Evolutionary conservation across 1,140 invertebrate genomes (phyloP).

Genomic region (Ceratoteleas bidentatus): DNA sequence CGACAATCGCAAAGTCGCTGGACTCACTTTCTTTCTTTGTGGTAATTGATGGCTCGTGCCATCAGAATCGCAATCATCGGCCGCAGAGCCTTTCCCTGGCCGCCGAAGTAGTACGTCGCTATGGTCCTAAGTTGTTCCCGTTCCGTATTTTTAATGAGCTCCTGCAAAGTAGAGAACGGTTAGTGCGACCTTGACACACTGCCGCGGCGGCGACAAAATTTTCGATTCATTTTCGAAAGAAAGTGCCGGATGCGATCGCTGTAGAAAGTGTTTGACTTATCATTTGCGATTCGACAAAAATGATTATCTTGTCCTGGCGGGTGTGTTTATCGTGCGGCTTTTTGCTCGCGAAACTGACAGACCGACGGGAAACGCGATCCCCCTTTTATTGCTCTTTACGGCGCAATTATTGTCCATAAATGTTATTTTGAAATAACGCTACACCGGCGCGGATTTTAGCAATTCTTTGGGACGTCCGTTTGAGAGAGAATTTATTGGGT

Average conservation of each 20-base stretch:
- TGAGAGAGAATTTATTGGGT: no score
- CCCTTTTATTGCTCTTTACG: background rate
- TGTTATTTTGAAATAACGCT: no score
- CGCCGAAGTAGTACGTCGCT: slow-evolving; percentile 97
- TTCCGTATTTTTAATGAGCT: slow-evolving; percentile 88
- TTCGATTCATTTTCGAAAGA: slow-evolving; percentile 55
- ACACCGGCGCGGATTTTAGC: no score
- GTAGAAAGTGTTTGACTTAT: slow-evolving; percentile 60
- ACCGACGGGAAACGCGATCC: slow-evolving; percentile 27
- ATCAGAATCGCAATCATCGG: slow-evolving; percentile 96
- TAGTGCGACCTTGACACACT: slow-evolving; percentile 64
- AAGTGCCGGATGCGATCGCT: slow-evolving; percentile 53
- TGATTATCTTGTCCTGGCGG: slow-evolving; percentile 24
- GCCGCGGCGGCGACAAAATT: slow-evolving; percentile 31
- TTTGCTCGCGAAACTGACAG: slow-evolving; percentile 44
- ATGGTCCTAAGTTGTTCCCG: slow-evolving; percentile 92
- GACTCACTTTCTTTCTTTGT: slow-evolving; percentile 91
- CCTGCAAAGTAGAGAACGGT: slow-evolving; percentile 82
- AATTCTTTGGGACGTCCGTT: no score
- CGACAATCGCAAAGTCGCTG: slow-evolving; percentile 43
- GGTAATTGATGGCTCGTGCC: slow-evolving; percentile 94
- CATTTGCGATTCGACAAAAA: slow-evolving; percentile 50
- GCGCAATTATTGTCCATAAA: slow-evolving; percentile 19
- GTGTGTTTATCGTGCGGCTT: slow-evolving; percentile 14
- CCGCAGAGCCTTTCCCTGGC: slow-evolving; percentile 96